These are phyloP conservation scores for Falco novaeseelandiae DNA, from an alignment of 2,797 vertebrate genomes.

Conservation along the genomic window DNA sequence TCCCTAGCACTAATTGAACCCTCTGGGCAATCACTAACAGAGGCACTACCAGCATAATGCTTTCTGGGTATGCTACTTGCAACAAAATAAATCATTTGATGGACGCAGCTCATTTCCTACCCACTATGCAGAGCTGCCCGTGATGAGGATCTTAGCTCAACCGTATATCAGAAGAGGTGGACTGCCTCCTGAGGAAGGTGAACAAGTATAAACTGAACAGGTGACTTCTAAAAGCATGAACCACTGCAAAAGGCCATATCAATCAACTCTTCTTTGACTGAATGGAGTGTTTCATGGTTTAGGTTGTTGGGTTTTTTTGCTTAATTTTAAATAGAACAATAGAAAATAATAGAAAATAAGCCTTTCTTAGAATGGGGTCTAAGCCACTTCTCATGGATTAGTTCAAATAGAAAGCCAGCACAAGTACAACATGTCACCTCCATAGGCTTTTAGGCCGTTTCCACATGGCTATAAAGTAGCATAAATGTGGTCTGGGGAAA, in stretches of 20 bases:
- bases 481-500: neutral
- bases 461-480: neutral
- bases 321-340: neutral
- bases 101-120: neutral
- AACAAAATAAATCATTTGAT: constrained; percentile 2
- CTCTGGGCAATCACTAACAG: constrained; percentile 19
- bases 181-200: neutral
- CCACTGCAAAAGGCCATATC: neutral
- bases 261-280: neutral
- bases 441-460: neutral
- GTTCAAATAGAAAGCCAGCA: neutral
- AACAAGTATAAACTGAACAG: neutral
- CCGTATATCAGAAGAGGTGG: neutral
- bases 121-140: neutral
- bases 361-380: neutral
- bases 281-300: neutral
- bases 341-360: neutral
- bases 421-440: neutral
- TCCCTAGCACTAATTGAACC: constrained; percentile 25
- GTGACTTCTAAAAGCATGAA: neutral
- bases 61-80: neutral
- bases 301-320: neutral
- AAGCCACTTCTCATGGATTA: neutral
- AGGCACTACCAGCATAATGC: neutral
- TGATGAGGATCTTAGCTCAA: neutral